Evolutionary conservation across 2,797 vertebrate species (phyloP).

Genomic region (Hydrolagus colliei): DNA sequence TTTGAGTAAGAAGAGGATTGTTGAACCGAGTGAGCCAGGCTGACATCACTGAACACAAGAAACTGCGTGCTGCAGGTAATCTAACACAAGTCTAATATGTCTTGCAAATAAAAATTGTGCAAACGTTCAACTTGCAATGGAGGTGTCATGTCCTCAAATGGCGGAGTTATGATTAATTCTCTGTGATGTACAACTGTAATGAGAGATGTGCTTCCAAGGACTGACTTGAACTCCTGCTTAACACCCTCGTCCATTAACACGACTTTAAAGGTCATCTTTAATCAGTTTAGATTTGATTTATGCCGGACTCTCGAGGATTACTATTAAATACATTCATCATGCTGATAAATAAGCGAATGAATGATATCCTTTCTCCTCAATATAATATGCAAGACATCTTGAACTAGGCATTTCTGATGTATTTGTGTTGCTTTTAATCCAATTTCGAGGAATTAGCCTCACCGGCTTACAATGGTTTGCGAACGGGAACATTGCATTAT

Average conservation of each 20-base stretch:
- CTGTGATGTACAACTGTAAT: constrained; percentile 22
- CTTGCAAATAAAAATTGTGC: not conserved
- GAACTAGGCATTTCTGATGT: too few species aligned
- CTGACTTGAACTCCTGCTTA: not conserved
- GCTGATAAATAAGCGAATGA: not conserved
- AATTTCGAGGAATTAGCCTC: not conserved
- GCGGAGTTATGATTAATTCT: not conserved
- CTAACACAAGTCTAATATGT: not conserved
- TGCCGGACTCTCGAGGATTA: not conserved
- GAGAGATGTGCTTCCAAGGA: not conserved
- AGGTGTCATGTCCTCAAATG: not conserved
- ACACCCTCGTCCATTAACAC: not conserved
- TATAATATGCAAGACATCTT: too few species aligned
- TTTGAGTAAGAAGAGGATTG: not conserved
- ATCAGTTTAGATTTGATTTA: constrained; percentile 19
- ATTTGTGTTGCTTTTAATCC: not conserved
- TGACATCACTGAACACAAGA: not conserved
- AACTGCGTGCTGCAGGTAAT: not conserved
- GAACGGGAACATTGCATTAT: not conserved
- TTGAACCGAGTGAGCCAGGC: not conserved
- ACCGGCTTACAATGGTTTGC: too few species aligned
- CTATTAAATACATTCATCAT: constrained; percentile 11
- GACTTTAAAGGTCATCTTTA: constrained; percentile 3
- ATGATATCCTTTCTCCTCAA: not conserved
- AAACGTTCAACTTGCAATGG: not conserved